Base-by-base conservation (phyloP, 2,888 invertebrate genomes). In the Andrena marginata region DNA sequence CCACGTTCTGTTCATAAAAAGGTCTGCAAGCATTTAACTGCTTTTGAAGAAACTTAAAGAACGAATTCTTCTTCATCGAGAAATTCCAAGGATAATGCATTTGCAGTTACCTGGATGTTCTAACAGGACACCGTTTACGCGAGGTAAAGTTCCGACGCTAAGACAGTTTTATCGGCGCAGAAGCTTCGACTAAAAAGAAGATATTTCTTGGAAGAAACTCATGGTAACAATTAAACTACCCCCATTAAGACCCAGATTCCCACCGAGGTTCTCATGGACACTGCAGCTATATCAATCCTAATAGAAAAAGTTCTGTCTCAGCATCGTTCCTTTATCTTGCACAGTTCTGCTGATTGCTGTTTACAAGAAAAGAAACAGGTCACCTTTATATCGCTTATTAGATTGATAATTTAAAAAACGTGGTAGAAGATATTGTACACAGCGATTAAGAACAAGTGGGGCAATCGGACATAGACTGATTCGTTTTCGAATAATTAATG, bases 51-150 rank as follows among this genome's bases (percentile, higher is more conserved):
- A 64, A 73, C 56, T 63, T 16, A 10, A 48, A 48, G 42, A 31
- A 56, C 10, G 63, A 77, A 59, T 59, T 35, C 33, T 42, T 77
- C 29, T 56, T 64, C 72, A 20, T 42, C 31, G 5, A 20, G 51
- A 49, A 71, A 71, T 29, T n/a, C 51, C 31, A 23, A 35, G n/a
- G 26, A 13, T 35, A 63, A 54, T 33, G 51, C 16, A 23, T 42
- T 23, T 20, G n/a, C 51, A 54, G 33, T 63, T 26, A 33, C 23
- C 35, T 33, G 7, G 35, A 51, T 72, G 63, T 26, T 54, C 7
- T 26, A 33, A 16, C 35, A 13, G 20, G 31, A 26, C 69, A 48
- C 26, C 42, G 10, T 72, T 77, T 48, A 23, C n/a, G 16, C 35
- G 31, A 13, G 54, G 13, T 31, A 42, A 63, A 31, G 62, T 54